Evolutionary conservation across 2,113 vertebrate genomes (phyloP).

Genomic region (human): DNA sequence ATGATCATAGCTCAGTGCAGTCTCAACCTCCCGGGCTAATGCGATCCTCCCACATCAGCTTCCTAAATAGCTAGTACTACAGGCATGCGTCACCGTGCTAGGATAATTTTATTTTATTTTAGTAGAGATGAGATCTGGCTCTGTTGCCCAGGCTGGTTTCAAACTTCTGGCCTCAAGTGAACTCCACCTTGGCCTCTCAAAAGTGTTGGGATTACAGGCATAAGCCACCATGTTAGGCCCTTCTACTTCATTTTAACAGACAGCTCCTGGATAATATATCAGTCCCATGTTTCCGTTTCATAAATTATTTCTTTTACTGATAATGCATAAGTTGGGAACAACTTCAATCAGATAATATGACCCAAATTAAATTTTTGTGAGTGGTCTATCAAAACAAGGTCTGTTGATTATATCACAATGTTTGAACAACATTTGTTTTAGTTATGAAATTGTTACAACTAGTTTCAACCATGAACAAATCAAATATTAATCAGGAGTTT

Average conservation of each 20-base stretch:
- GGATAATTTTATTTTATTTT: no score
- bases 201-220: not conserved
- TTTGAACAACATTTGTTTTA: not conserved
- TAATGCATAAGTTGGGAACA: not conserved
- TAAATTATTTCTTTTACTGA: not conserved
- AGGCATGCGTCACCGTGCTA: no score
- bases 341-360: not conserved
- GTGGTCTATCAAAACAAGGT: not conserved
- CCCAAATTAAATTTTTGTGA: slow-evolving; percentile 38
- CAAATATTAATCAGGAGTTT: not conserved
- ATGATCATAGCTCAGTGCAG: no score
- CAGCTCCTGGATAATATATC: not conserved
- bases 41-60: no score
- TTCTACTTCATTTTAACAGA: not conserved
- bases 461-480: not conserved
- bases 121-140: not conserved
- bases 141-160: not conserved
- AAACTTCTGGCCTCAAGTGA: not conserved
- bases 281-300: not conserved
- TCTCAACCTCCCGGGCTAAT: no score
- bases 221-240: not conserved
- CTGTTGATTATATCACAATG: not conserved
- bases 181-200: not conserved
- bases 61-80: no score
- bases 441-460: not conserved